These are phyloP conservation scores for Hydrozoanthus tunicans DNA, from an alignment of 64 coral and sea anemone species.

Conservation along the genomic window DNA sequence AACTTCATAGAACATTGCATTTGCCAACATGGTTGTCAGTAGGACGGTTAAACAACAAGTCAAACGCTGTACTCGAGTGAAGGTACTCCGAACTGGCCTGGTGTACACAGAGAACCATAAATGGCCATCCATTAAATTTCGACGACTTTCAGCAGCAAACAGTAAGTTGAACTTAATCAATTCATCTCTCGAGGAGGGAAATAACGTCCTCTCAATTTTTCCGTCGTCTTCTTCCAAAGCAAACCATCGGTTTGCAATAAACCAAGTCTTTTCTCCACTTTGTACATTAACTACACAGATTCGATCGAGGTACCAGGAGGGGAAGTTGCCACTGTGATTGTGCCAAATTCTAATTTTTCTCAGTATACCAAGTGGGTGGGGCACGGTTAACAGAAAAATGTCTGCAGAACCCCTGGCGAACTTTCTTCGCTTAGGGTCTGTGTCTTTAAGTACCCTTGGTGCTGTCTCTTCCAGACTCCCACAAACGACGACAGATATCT, in stretches of 20 bases:
- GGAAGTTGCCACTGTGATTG: conserved; percentile 9
- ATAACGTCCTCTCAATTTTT: conserved; percentile 6
- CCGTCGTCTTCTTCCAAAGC: conserved; percentile 44
- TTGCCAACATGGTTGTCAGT: conserved; percentile 30
- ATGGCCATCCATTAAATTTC: conserved; percentile 42
- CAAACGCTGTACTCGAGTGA: conserved; percentile 15
- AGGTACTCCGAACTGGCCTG: conserved; percentile 18
- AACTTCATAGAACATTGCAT: conserved; percentile 84
- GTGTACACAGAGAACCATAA: conserved; percentile 42
- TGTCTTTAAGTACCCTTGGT: conserved; percentile 56
- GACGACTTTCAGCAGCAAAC: conserved; percentile 25
- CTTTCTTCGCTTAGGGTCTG: conserved; percentile 48
- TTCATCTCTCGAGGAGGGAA: conserved; percentile 22
- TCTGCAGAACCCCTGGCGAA: conserved; percentile 58
- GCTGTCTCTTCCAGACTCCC: conserved; percentile 61
- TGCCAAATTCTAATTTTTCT: conserved; percentile 33
- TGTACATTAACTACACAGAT: conserved; percentile 24
- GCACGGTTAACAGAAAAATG: conserved; percentile 62
- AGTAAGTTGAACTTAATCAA: conserved; percentile 40
- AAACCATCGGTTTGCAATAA: conserved; percentile 36
- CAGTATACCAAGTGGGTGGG: conserved; percentile 45
- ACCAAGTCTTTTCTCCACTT: conserved; percentile 29
- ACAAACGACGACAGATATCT: conserved; percentile 66
- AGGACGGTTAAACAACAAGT: conserved; percentile 30
- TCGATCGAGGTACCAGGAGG: conserved; percentile 29